Evolutionary conservation across 2,888 invertebrate genomes (phyloP).

Genomic region (Biston stratarius): DNA sequence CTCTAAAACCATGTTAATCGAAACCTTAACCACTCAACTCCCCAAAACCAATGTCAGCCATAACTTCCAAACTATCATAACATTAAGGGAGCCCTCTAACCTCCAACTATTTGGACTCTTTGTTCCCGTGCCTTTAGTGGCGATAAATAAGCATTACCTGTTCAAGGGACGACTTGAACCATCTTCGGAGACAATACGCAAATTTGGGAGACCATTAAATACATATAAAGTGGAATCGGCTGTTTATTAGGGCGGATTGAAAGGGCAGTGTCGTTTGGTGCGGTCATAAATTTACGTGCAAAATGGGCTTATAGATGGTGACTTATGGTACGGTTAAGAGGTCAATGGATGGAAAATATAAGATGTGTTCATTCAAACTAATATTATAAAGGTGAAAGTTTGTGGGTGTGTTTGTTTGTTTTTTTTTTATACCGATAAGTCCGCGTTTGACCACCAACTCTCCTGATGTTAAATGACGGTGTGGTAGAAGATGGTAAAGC

Average conservation of each 20-base stretch:
- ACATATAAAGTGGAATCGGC: conserved; percentile 73
- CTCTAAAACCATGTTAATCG: conserved; percentile 17
- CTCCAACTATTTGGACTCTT: conserved; percentile 70
- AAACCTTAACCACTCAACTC: conserved; percentile 46
- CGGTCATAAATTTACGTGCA: conserved; percentile 42
- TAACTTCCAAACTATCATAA: conserved; percentile 67
- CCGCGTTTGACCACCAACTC: too few relatives aligned
- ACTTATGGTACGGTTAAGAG: conserved; percentile 19
- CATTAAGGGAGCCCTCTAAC: conserved; percentile 54
- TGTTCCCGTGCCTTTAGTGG: conserved; percentile 73
- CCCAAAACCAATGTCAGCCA: conserved; percentile 53
- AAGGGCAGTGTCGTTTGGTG: conserved; percentile 53
- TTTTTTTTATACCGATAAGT: too few relatives aligned
- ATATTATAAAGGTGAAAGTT: too few relatives aligned
- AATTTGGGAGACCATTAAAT: conserved; percentile 77
- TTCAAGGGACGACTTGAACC: conserved; percentile 66
- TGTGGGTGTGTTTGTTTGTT: too few relatives aligned
- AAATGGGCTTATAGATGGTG: conserved; percentile 28
- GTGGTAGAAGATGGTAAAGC: too few relatives aligned
- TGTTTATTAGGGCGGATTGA: conserved; percentile 66
- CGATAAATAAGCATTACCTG: conserved; percentile 84
- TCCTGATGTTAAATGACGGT: too few relatives aligned
- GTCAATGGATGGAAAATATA: conserved; percentile 21
- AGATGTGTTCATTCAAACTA: too few relatives aligned
- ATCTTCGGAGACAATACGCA: conserved; percentile 80